Conservation (phyloP, 1,140 invertebrate genomes). For the Nixonia krombeini region DNA sequence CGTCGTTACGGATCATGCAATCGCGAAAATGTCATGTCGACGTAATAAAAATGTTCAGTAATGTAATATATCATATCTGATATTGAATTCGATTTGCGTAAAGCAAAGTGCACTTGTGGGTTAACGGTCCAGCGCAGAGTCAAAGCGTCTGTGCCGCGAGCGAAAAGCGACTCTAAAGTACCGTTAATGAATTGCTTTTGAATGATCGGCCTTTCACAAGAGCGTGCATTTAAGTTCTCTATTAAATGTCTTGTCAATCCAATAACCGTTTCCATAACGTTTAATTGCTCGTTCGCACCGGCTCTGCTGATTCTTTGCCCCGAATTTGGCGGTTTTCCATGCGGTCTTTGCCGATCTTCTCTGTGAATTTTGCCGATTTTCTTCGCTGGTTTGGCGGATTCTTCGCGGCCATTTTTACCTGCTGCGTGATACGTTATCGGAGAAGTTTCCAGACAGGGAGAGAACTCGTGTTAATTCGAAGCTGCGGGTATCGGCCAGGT, state of each 20-base stretch:
- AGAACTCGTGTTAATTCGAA: not conserved
- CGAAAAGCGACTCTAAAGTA: not conserved
- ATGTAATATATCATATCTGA: constrained; percentile 4
- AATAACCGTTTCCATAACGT: no score
- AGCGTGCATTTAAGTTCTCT: not conserved
- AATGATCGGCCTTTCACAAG: not conserved
- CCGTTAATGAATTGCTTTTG: not conserved
- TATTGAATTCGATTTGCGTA: constrained; percentile 3
- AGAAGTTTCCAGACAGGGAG: not conserved
- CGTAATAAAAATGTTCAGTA: not conserved
- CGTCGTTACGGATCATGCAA: no score
- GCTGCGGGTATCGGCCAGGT: not conserved
- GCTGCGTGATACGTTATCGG: no score
- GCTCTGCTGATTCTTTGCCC: no score
- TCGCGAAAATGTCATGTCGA: no score
- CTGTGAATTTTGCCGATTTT: no score
- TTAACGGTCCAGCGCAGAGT: not conserved
- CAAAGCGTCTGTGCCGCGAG: not conserved
- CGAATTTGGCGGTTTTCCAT: no score
- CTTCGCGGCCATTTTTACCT: no score
- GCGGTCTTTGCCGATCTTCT: no score
- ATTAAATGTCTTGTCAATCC: not conserved
- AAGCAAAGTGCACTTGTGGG: constrained; percentile 9
- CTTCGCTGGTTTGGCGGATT: no score
- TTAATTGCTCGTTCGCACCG: no score